These are phyloP conservation scores for Babylonia areolata DNA, from an alignment of 1,140 invertebrate genomes.

Conservation along the genomic window DNA sequence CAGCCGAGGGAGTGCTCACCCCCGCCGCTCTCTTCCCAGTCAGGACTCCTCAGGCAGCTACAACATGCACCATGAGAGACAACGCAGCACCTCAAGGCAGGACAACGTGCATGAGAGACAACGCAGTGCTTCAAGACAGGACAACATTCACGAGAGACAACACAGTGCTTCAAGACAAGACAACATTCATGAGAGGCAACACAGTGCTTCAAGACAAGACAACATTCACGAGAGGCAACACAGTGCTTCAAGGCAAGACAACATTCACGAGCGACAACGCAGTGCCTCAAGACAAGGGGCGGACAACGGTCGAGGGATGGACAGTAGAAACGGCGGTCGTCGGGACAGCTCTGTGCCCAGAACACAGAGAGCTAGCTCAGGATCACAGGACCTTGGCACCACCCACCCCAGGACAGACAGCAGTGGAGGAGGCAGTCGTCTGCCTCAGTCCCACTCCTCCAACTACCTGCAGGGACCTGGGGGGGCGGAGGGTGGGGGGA, in stretches of 20 bases:
- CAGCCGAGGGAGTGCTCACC: not conserved
- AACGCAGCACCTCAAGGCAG: not conserved
- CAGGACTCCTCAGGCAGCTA: slow-evolving; percentile 4
- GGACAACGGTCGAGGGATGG: no score
- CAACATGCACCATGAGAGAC: slow-evolving; percentile 6
- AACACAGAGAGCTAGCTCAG: not conserved
- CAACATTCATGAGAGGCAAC: not conserved
- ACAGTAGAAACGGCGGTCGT: not conserved
- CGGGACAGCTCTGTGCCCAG: not conserved
- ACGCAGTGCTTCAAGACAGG: not conserved
- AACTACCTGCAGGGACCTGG: slow-evolving; percentile 26
- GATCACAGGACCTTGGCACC: not conserved
- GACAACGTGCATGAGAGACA: slow-evolving; percentile 13
- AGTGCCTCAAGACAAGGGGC: not conserved
- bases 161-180: not conserved
- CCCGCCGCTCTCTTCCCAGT: not conserved
- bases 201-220: not conserved
- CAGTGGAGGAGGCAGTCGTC: slow-evolving; percentile 4
- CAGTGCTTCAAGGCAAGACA: not conserved
- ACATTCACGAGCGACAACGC: not conserved
- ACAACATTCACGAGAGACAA: not conserved
- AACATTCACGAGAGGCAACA: no score
- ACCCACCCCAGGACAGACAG: slow-evolving; percentile 27
- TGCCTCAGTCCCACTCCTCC: slow-evolving; percentile 34
- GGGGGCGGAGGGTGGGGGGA: slow-evolving; percentile 40